phyloP scores from a whole-genome alignment of 2,797 vertebrate genomes.

The Peromyscus melanophrys region DNA sequence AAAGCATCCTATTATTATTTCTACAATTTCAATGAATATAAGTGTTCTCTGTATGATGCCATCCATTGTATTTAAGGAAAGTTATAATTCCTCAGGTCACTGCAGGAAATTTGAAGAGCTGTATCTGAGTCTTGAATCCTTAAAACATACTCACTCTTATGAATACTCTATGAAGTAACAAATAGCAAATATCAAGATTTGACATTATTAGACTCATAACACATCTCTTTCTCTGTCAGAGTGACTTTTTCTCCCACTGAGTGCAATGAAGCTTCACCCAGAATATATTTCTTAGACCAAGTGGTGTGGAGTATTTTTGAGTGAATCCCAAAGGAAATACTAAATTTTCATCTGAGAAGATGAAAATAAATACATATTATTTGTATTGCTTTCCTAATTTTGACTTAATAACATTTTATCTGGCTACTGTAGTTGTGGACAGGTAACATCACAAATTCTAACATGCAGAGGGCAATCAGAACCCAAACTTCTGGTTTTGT shows the following conservation, averaged over 20 bases:
- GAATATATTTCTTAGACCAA: neutral
- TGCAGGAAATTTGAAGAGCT: neutral
- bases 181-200: neutral
- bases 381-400: neutral
- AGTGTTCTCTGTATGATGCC: neutral
- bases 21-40: neutral
- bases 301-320: neutral
- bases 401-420: neutral
- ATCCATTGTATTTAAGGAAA: neutral
- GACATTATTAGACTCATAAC: neutral
- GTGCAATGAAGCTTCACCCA: neutral
- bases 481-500: neutral
- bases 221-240: neutral
- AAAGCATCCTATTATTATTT: conserved; percentile 5
- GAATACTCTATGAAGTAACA: neutral
- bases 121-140: neutral
- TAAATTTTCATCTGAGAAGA: no score
- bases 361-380: neutral
- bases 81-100: no score
- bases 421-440: neutral
- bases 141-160: neutral
- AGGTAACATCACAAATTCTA: neutral
- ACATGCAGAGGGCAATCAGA: neutral
- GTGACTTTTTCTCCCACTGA: neutral
- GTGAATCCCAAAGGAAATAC: neutral